A percentile compares a stretch with the other conserved stretches of the same genome.
Conservation (phyloP, 2,113 vertebrate species). For the Muntiacus muntjak region DNA sequence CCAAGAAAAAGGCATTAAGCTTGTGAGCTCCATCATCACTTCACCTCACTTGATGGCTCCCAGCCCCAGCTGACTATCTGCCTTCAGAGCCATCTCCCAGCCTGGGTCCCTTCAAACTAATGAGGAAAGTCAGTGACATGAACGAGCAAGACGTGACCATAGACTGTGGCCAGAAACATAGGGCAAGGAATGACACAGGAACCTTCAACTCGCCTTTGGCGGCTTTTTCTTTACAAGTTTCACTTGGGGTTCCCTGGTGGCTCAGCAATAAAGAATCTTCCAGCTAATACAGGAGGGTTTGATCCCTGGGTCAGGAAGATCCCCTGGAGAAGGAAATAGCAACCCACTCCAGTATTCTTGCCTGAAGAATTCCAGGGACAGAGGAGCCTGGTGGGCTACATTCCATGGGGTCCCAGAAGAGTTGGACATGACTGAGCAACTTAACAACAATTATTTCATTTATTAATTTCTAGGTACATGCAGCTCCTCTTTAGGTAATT, state of each 20-base stretch:
- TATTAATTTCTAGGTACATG: background rate
- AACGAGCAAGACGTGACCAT: background rate
- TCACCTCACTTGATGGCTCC: background rate
- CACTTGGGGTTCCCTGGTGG: background rate
- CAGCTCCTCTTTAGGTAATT: background rate
- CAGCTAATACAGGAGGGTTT: background rate
- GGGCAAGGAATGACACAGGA: rapidly evolving
- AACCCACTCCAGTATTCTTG: background rate
- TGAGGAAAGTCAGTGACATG: no score
- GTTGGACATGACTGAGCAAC: background rate
- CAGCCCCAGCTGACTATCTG: background rate
- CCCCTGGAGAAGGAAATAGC: background rate
- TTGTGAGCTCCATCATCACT: background rate
- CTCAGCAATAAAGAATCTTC: background rate
- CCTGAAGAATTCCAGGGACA: background rate
- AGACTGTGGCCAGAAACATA: background rate
- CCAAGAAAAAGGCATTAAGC: background rate
- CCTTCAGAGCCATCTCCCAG: background rate
- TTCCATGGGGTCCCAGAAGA: background rate
- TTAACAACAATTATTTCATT: background rate
- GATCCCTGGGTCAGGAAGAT: background rate
- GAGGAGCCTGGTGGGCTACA: background rate
- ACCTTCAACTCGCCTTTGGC: background rate
- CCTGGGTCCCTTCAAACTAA: background rate
- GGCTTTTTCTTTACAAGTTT: background rate